phyloP scores from a whole-genome alignment of 2,888 invertebrate genomes.

The Rhingia rostrata region DNA sequence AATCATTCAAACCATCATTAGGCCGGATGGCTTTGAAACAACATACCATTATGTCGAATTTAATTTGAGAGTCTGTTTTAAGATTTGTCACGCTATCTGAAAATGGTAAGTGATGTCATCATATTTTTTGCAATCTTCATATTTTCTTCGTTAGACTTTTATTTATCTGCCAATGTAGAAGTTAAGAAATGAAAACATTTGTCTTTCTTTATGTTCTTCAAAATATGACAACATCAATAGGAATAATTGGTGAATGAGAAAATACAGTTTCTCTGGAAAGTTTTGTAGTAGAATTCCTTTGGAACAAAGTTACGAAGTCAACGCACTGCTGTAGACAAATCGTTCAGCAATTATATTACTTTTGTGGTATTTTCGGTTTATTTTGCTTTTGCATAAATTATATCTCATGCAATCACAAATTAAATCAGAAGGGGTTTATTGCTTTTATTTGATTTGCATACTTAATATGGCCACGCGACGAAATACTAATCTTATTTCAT shows the following conservation, averaged over 20 bases:
- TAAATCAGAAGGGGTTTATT: constrained; percentile 4
- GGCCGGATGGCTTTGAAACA: constrained; percentile 24
- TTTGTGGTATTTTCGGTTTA: constrained; percentile 6
- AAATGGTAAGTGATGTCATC: constrained; percentile 62
- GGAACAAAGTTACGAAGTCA: constrained; percentile 20
- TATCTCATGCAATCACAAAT: constrained; percentile 12
- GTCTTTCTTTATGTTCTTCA: background rate
- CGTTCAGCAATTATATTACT: constrained; percentile 2
- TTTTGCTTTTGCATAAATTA: background rate
- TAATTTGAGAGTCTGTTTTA: constrained; percentile 14
- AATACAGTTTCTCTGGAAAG: background rate
- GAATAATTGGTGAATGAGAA: background rate
- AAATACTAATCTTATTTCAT: constrained; percentile 13
- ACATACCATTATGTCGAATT: constrained; percentile 34
- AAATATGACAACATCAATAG: background rate
- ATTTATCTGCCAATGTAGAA: constrained; percentile 22
- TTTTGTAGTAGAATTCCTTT: background rate
- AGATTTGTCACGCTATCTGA: constrained; percentile 57
- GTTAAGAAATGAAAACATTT: constrained; percentile 2
- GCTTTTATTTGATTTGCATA: constrained; percentile 12
- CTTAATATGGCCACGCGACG: constrained; percentile 13
- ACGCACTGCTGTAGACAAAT: constrained; percentile 2
- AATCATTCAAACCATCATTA: constrained; percentile 20
- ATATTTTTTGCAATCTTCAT: constrained; percentile 45
- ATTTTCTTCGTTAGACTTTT: constrained; percentile 21